phyloP scores from a whole-genome alignment of 2,797 vertebrate genomes.

The Euthynnus affinis region DNA sequence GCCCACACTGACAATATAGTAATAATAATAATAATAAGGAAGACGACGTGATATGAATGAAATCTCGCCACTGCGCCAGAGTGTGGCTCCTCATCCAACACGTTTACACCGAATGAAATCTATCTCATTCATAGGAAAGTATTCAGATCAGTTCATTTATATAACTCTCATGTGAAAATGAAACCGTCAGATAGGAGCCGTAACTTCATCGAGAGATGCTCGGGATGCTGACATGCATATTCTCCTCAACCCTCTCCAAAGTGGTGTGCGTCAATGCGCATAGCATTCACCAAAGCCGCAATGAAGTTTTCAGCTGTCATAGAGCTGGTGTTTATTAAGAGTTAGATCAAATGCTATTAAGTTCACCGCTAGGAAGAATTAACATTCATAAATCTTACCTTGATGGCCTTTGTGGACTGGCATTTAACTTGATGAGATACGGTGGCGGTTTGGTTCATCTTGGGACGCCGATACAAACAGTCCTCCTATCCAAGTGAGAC shows the following conservation, averaged over 20 bases:
- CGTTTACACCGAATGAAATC: constrained; percentile 9
- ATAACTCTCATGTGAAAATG: accelerated
- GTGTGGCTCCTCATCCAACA: constrained; percentile 36
- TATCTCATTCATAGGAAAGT: background rate
- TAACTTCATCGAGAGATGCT: background rate
- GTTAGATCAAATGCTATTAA: background rate
- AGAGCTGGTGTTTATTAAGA: constrained; percentile 4
- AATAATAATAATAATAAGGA: constrained; percentile 15
- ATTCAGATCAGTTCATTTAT: background rate
- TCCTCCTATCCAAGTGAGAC: constrained; percentile 59
- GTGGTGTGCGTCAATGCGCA: constrained; percentile 73
- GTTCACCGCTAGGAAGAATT: background rate
- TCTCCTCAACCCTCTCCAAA: constrained; percentile 43
- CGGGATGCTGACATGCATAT: background rate
- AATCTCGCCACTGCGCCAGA: constrained; percentile 71
- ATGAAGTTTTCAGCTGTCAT: constrained; percentile 47
- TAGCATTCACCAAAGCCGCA: constrained; percentile 21
- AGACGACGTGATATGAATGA: constrained; percentile 76
- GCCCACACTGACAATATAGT: constrained; percentile 10
- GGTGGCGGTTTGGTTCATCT: constrained; percentile 94
- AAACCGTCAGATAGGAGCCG: background rate
- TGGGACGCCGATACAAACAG: constrained; percentile 74
- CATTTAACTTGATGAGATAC: constrained; percentile 95
- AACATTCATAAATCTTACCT: constrained; percentile 80
- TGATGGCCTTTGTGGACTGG: constrained; percentile 89